Conservation (phyloP, 64 coral and sea anemone species). For the Stichodactyla helianthus region DNA sequence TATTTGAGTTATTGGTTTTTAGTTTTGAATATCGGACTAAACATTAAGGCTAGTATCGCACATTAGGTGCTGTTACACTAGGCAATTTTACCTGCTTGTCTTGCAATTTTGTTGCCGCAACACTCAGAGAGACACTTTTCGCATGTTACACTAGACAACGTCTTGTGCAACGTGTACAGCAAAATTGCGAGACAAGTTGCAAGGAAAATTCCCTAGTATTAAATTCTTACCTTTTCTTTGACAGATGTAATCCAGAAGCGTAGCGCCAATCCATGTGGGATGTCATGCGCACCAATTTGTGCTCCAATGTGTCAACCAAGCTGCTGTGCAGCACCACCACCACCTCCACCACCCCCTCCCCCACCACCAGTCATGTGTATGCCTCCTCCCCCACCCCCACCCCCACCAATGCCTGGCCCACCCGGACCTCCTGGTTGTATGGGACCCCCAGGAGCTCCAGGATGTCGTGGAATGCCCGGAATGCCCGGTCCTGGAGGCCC, state of each 20-base stretch:
- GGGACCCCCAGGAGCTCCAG: constrained; percentile 80
- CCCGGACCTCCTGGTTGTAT: constrained; percentile 82
- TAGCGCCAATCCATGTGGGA: constrained; percentile 47
- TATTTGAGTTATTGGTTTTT: too few species aligned
- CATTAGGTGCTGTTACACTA: too few species aligned
- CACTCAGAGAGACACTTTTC: too few species aligned
- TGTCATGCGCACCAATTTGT: constrained; percentile 43
- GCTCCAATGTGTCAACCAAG: constrained; percentile 44
- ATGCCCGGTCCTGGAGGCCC: constrained; percentile 69
- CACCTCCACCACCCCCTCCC: constrained; percentile 18
- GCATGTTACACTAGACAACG: too few species aligned
- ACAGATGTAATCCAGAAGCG: constrained; percentile 44
- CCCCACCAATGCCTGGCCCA: constrained; percentile 63
- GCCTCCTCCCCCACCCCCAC: constrained; percentile 31
- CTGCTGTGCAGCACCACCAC: constrained; percentile 29
- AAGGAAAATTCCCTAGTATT: too few species aligned
- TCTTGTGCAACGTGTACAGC: too few species aligned
- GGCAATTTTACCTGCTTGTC: too few species aligned
- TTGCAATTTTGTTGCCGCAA: too few species aligned
- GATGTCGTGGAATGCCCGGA: constrained; percentile 62
- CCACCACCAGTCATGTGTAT: constrained; percentile 26
- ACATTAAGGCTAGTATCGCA: too few species aligned
- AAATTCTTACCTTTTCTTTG: background rate
- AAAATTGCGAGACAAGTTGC: too few species aligned
- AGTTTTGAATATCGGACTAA: too few species aligned